A percentile compares a stretch with the other conserved stretches of the same genome.
These are phyloP conservation scores for Botia almorhae DNA, from an alignment of 2,797 vertebrate species.

Conservation along the genomic window DNA sequence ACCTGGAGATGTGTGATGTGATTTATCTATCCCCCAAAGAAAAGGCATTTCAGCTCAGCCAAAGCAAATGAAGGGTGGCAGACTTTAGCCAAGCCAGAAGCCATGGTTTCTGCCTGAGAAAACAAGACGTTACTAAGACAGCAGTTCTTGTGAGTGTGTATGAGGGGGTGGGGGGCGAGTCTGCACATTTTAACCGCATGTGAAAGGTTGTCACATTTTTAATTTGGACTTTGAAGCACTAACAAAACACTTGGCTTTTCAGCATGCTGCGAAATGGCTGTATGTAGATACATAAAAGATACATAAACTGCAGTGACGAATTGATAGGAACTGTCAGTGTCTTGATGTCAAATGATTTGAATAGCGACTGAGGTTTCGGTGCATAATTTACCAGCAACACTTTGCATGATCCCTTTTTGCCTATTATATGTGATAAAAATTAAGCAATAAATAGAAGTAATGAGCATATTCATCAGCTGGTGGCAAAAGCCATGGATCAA, in stretches of 20 bases:
- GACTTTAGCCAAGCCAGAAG: constrained; percentile 65
- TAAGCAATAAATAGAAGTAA: constrained; percentile 2
- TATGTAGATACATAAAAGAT: constrained; percentile 6
- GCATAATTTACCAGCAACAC: constrained; percentile 31
- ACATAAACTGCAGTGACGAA: neutral
- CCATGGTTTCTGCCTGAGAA: constrained; percentile 63
- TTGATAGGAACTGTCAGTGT: constrained; percentile 8
- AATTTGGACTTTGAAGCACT: constrained; percentile 43
- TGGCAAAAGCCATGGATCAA: neutral
- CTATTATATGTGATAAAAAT: constrained; percentile 10
- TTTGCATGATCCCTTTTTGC: neutral
- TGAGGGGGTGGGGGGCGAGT: constrained; percentile 46
- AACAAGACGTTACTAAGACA: constrained; percentile 58
- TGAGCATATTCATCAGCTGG: constrained; percentile 9
- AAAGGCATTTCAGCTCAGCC: constrained; percentile 64
- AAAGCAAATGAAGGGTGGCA: constrained; percentile 64
- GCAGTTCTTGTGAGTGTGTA: constrained; percentile 54
- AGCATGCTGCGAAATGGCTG: constrained; percentile 36
- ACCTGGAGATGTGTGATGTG: constrained; percentile 60
- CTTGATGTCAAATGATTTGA: constrained; percentile 4
- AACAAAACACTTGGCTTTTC: constrained; percentile 27
- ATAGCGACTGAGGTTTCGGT: neutral
- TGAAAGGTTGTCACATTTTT: constrained; percentile 58
- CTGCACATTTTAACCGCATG: constrained; percentile 41
- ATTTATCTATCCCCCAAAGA: constrained; percentile 63